Conservation (phyloP, 2,888 invertebrate genomes). For the Lycocerus yunnanus region DNA sequence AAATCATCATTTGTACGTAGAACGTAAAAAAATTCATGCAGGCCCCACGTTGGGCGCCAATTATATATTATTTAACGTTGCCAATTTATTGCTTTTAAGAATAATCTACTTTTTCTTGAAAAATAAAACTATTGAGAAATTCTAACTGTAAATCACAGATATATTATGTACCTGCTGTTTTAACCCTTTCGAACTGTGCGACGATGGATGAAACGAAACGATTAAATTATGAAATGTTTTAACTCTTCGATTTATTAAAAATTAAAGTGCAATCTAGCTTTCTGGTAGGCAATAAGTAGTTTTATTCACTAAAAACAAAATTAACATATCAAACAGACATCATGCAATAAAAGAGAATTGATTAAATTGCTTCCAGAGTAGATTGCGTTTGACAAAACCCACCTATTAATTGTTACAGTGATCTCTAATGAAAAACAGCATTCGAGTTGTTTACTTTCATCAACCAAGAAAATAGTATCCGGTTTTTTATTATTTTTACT, state of each 20-base stretch:
- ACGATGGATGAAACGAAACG: too few species aligned
- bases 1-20: too few species aligned
- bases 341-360: background rate
- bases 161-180: too few species aligned
- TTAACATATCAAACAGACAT: background rate
- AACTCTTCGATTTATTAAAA: background rate
- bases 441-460: background rate
- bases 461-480: background rate
- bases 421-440: background rate
- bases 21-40: too few species aligned
- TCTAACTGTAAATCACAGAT: too few species aligned
- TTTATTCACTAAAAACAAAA: background rate
- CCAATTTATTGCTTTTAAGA: too few species aligned
- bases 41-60: too few species aligned
- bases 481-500: background rate
- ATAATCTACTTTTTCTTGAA: too few species aligned
- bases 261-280: background rate
- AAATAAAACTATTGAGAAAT: too few species aligned
- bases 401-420: background rate
- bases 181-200: too few species aligned
- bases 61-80: too few species aligned
- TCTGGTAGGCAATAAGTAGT: background rate
- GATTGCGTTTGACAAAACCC: background rate
- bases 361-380: background rate
- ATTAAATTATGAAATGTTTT: background rate